A percentile compares a stretch with the other conserved stretches of the same genome.
Conservation (phyloP, 2,113 vertebrate genomes). For the Abramis brama region DNA sequence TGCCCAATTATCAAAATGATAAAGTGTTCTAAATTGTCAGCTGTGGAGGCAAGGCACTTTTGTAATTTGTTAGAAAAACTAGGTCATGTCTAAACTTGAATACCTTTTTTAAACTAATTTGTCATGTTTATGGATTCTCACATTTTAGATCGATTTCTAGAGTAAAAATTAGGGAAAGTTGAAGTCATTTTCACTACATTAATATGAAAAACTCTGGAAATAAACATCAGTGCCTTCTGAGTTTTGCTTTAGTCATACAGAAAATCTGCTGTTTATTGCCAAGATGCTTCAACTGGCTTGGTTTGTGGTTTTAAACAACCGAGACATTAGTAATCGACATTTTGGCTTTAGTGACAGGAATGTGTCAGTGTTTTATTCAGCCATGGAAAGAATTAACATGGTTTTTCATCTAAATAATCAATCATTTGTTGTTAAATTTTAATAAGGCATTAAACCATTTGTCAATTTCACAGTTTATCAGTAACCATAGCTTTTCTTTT, state of each 20-base stretch:
- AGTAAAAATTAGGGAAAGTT: background rate
- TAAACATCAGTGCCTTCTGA: background rate
- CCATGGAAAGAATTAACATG: background rate
- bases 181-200: background rate
- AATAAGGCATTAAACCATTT: background rate
- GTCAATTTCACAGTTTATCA: background rate
- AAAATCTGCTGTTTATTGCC: background rate
- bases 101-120: background rate
- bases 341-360: background rate
- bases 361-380: background rate
- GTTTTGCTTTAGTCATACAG: background rate
- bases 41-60: background rate
- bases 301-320: slow-evolving; percentile 11
- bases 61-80: background rate
- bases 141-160: background rate
- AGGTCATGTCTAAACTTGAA: background rate
- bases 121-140: background rate
- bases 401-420: background rate
- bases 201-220: background rate
- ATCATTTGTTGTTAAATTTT: background rate
- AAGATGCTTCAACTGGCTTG: background rate
- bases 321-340: background rate
- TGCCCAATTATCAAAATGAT: slow-evolving; percentile 1
- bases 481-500: background rate
- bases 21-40: background rate